phyloP scores from a whole-genome alignment of 2,888 invertebrate species.

The Pegoplata infirma region DNA sequence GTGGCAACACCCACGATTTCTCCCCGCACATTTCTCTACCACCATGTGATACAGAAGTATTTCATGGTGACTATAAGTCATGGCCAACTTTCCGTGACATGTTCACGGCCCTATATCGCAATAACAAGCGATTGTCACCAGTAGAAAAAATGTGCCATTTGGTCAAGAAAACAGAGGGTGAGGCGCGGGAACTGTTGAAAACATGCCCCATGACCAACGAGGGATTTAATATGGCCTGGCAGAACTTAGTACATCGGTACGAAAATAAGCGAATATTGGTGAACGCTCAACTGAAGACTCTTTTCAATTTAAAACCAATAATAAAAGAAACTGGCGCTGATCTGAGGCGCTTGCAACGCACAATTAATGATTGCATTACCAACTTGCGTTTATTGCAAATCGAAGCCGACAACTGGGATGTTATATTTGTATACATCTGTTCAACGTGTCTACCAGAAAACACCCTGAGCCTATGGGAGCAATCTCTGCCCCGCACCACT shows the following conservation, averaged over 20 bases:
- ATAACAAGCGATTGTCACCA: not conserved
- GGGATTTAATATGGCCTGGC: not conserved
- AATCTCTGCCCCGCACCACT: not conserved
- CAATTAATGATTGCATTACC: not conserved
- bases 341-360: not conserved
- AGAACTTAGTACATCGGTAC: not conserved
- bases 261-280: conserved; percentile 13
- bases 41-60: too few species aligned
- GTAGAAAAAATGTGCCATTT: not conserved
- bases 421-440: not conserved
- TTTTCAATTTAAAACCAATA: not conserved
- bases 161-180: not conserved
- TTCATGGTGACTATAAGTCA: not conserved
- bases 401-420: not conserved
- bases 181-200: not conserved
- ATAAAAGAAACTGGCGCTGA: not conserved
- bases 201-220: not conserved
- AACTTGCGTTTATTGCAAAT: not conserved
- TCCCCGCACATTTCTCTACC: not conserved
- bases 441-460: not conserved
- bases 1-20: too few species aligned
- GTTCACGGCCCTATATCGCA: conserved; percentile 1
- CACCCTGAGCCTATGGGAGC: not conserved
- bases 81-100: conserved; percentile 11
- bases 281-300: conserved; percentile 1